These are phyloP conservation scores for Turritopsis dohrnii DNA, from an alignment of 30 jellyfish, hydroid and myxozoan genomes.

Conservation along the genomic window DNA sequence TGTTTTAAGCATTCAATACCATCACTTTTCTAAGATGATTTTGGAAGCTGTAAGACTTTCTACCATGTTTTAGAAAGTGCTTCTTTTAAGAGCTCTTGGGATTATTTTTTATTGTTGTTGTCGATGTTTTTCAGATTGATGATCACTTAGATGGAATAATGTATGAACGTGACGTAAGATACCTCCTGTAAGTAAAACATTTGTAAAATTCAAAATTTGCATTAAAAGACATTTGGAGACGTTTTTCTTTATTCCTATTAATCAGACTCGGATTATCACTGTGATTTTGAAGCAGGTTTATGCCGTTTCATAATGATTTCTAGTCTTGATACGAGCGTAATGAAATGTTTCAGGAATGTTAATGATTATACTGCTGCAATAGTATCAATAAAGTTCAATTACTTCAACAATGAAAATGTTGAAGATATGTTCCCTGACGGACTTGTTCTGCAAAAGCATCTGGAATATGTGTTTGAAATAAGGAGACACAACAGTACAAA, in stretches of 20 bases:
- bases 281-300: no score
- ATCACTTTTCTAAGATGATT: background rate
- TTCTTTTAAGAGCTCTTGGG: no score
- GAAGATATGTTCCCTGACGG: background rate
- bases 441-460: background rate
- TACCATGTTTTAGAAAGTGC: background rate
- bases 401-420: background rate
- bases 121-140: background rate
- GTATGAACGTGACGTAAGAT: background rate
- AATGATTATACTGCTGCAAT: background rate
- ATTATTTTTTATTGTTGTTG: no score
- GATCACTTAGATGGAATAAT: background rate
- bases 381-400: background rate
- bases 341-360: background rate
- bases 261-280: no score
- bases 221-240: no score
- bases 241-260: no score
- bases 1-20: background rate
- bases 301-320: no score
- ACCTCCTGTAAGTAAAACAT: background rate
- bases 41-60: background rate
- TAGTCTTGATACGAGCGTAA: no score
- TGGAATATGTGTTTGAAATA: background rate
- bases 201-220: no score
- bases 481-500: background rate